Percentiles rank a stretch among this genome's conserved stretches.
These are phyloP conservation scores for Dicycla oo DNA, from an alignment of 2,888 invertebrate genomes.

Conservation along the genomic window DNA sequence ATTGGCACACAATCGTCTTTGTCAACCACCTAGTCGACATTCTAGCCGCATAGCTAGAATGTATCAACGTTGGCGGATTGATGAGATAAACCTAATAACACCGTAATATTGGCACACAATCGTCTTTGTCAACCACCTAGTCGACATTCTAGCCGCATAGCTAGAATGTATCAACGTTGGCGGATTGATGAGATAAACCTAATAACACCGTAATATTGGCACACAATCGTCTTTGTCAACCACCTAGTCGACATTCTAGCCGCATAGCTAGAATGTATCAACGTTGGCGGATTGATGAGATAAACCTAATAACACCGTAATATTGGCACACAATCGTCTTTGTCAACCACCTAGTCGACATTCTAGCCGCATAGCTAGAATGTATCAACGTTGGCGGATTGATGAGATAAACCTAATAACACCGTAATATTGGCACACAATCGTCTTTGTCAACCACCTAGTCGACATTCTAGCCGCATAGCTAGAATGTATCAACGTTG, in stretches of 20 bases:
- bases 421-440: slow-evolving; percentile 22
- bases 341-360: slow-evolving; percentile 27
- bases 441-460: slow-evolving; percentile 28
- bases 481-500: slow-evolving; percentile 29
- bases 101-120: slow-evolving; percentile 21
- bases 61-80: slow-evolving; percentile 38
- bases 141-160: too few relatives aligned
- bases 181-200: slow-evolving; percentile 28
- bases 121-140: slow-evolving; percentile 29
- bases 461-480: too few relatives aligned
- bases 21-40: slow-evolving; percentile 28
- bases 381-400: slow-evolving; percentile 34
- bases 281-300: slow-evolving; percentile 41
- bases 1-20: slow-evolving; percentile 25
- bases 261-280: not conserved
- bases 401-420: slow-evolving; percentile 28
- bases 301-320: slow-evolving; percentile 19
- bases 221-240: slow-evolving; percentile 29
- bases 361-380: not conserved
- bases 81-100: slow-evolving; percentile 24
- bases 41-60: not conserved
- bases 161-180: slow-evolving; percentile 29
- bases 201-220: slow-evolving; percentile 26
- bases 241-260: slow-evolving; percentile 7
- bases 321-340: slow-evolving; percentile 26